phyloP scores from a whole-genome alignment of 2,888 invertebrate genomes.

The Hydriomena furcata region DNA sequence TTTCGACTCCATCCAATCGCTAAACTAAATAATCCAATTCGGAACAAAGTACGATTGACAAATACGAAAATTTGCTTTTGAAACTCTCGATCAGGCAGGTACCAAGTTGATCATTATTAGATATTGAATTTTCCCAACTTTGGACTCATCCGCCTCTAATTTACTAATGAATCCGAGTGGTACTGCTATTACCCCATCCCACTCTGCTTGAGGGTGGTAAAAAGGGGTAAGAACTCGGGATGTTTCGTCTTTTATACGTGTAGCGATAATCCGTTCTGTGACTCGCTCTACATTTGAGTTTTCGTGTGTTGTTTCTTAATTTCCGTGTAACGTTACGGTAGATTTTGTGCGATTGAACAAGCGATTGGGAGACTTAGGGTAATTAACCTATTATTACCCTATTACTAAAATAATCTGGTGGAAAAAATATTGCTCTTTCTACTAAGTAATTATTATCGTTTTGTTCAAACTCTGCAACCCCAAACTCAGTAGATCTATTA shows the following conservation, averaged over 20 bases:
- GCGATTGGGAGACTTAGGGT: constrained; percentile 18
- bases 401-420: constrained; percentile 19
- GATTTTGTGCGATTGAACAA: constrained; percentile 19
- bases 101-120: constrained; percentile 77
- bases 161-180: constrained; percentile 84
- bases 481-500: too few relatives aligned
- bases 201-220: constrained; percentile 46
- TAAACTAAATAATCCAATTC: constrained; percentile 80
- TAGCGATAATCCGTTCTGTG: constrained; percentile 82
- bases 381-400: constrained; percentile 26
- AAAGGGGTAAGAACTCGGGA: constrained; percentile 78
- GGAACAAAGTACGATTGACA: constrained; percentile 75
- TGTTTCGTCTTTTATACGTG: constrained; percentile 82
- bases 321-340: constrained; percentile 24
- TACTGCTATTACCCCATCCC: constrained; percentile 73
- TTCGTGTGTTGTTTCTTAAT: constrained; percentile 65
- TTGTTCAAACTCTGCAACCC: too few relatives aligned
- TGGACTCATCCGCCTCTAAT: constrained; percentile 84
- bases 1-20: constrained; percentile 71
- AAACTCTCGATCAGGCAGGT: constrained; percentile 45
- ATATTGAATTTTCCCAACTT: constrained; percentile 84
- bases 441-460: too few relatives aligned
- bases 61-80: constrained; percentile 60
- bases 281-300: constrained; percentile 78
- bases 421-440: constrained; percentile 9